These are phyloP conservation scores for Dasyurus viverrinus DNA, from an alignment of 2,113 vertebrate genomes.

Conservation along the genomic window DNA sequence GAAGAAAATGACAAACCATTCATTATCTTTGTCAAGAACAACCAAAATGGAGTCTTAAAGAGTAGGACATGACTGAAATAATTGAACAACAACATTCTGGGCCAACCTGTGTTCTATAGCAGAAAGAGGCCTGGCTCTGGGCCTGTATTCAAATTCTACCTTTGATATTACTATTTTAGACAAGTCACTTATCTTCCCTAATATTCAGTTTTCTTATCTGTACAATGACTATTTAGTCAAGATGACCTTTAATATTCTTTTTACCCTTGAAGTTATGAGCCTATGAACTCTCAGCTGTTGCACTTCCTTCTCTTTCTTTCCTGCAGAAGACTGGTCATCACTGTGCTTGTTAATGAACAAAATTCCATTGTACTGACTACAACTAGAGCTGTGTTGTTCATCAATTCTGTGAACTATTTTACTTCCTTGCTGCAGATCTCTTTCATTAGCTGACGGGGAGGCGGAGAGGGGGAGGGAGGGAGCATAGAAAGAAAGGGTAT, in stretches of 20 bases:
- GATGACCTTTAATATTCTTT: not conserved
- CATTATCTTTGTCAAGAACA: not conserved
- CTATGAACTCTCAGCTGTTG: not conserved
- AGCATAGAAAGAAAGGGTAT: not conserved
- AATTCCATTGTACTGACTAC: slow-evolving; percentile 25
- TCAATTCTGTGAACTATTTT: slow-evolving; percentile 42
- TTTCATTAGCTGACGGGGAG: not conserved
- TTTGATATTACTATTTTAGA: not conserved
- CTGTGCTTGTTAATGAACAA: slow-evolving; percentile 7
- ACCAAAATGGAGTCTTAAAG: not conserved
- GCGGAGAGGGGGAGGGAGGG: not conserved
- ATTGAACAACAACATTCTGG: not conserved
- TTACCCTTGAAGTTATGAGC: not conserved
- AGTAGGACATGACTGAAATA: not conserved
- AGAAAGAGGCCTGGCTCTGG: not conserved
- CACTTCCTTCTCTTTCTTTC: slow-evolving; percentile 36
- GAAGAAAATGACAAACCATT: not conserved
- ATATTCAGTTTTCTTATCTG: slow-evolving; percentile 20
- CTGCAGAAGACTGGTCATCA: not conserved
- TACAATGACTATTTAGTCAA: not conserved
- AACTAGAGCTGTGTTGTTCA: not conserved
- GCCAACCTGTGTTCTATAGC: not conserved
- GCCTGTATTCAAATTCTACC: not conserved
- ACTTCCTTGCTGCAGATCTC: slow-evolving; percentile 29
- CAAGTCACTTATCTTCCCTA: not conserved